These are phyloP conservation scores for Gallinago paraguaiae DNA, from an alignment of 2,113 vertebrate genomes.

Conservation along the genomic window DNA sequence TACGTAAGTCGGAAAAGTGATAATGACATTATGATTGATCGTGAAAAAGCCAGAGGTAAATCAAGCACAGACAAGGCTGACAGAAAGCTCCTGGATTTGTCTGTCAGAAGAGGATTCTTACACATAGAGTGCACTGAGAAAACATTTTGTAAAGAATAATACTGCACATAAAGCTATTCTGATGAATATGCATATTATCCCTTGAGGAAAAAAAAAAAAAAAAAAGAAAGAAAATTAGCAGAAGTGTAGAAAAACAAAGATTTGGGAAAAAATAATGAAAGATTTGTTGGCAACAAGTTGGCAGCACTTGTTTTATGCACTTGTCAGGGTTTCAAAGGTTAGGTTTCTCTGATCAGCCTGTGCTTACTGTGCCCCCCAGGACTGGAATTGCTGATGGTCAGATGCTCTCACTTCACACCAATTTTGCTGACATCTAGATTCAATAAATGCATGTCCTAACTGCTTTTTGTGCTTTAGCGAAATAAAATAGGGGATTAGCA, in stretches of 20 bases:
- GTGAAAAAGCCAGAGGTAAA: slow-evolving; percentile 7
- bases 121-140: not conserved
- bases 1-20: not conserved
- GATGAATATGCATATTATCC: not conserved
- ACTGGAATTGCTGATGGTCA: not conserved
- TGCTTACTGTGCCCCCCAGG: not conserved
- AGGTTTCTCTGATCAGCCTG: not conserved
- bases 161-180: not conserved
- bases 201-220: not conserved
- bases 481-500: not conserved
- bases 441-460: not conserved
- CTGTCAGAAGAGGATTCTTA: not conserved
- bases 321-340: not conserved
- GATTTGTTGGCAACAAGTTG: not conserved
- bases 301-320: not conserved
- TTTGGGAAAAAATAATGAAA: not conserved
- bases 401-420: not conserved
- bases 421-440: not conserved
- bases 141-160: slow-evolving; percentile 9
- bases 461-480: not conserved
- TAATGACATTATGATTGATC: slow-evolving; percentile 11
- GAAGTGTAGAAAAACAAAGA: not conserved
- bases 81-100: not conserved
- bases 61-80: slow-evolving; percentile 36
- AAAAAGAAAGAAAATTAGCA: no score